phyloP scores from a whole-genome alignment of 2,113 vertebrate genomes.

The Struthio camelus region DNA sequence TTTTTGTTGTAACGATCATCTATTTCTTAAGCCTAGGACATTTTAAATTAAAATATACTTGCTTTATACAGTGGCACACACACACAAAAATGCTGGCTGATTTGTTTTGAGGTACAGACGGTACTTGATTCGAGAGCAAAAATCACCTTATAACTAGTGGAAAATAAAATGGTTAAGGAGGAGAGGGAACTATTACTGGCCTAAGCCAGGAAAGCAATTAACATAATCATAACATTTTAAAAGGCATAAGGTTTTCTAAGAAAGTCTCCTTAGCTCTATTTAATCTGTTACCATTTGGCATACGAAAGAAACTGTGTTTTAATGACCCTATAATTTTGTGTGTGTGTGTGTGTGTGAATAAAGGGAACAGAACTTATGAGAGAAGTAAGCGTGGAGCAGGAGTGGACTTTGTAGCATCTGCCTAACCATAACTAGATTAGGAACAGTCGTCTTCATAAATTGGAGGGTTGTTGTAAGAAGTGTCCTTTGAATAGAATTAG shows the following conservation, averaged over 20 bases:
- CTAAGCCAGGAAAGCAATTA: background rate
- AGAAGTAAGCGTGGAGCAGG: background rate
- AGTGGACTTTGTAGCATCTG: constrained; percentile 1
- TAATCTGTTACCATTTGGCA: background rate
- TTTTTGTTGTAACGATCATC: background rate
- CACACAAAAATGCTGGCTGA: background rate
- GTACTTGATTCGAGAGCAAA: background rate
- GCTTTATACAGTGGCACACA: background rate
- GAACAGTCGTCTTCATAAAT: background rate
- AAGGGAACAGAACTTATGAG: background rate
- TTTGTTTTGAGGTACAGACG: background rate
- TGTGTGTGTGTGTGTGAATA: background rate
- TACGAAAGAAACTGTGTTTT: background rate
- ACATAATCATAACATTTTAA: background rate
- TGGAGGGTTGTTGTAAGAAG: constrained; percentile 1
- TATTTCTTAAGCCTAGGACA: background rate
- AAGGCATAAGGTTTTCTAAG: background rate
- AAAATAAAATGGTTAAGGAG: background rate
- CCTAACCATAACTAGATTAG: constrained; percentile 22
- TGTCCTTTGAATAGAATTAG: constrained; percentile 52
- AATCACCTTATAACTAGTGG: background rate
- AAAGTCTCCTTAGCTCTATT: background rate
- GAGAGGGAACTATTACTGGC: background rate
- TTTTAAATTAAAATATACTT: background rate
- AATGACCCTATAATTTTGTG: background rate